These are phyloP conservation scores for Poicephalus meyeri DNA, from an alignment of 2,113 vertebrate species.

Conservation along the genomic window DNA sequence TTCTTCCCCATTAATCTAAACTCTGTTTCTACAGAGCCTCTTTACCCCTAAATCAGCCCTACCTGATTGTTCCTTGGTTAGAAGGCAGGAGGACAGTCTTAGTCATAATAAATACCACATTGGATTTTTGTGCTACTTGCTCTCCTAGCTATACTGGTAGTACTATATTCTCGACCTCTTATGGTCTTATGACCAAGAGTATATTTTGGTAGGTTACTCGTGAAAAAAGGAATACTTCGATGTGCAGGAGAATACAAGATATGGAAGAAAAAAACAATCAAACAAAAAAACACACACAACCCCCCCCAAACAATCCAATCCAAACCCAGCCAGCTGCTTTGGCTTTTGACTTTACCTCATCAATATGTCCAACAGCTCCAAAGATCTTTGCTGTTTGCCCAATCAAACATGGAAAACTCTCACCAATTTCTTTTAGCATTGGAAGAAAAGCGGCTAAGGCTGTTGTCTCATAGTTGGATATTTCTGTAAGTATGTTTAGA, in stretches of 20 bases:
- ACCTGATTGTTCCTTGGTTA: background rate
- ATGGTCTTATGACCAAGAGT: background rate
- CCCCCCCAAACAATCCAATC: background rate
- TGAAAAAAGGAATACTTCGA: background rate
- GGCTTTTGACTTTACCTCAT: conserved; percentile 76
- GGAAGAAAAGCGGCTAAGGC: conserved; percentile 82
- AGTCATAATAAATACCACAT: background rate
- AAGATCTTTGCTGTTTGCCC: conserved; percentile 90
- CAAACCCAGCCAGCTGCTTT: background rate
- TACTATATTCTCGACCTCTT: background rate
- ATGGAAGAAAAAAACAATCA: background rate
- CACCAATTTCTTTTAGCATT: conserved; percentile 75
- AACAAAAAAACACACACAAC: background rate
- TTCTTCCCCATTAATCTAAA: background rate
- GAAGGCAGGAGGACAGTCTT: background rate
- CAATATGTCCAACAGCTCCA: conserved; percentile 84
- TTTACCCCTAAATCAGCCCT: background rate
- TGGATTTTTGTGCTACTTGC: background rate
- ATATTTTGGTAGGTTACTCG: rapidly evolving
- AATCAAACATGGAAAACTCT: conserved; percentile 79
- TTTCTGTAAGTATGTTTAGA: conserved; percentile 81
- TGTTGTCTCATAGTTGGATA: conserved; percentile 82
- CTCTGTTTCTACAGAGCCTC: background rate
- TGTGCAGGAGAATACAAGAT: background rate
- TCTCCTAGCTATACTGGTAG: background rate